Evolutionary conservation across 2,888 invertebrate species (phyloP).

Genomic region (Entomobrya multifasciata): DNA sequence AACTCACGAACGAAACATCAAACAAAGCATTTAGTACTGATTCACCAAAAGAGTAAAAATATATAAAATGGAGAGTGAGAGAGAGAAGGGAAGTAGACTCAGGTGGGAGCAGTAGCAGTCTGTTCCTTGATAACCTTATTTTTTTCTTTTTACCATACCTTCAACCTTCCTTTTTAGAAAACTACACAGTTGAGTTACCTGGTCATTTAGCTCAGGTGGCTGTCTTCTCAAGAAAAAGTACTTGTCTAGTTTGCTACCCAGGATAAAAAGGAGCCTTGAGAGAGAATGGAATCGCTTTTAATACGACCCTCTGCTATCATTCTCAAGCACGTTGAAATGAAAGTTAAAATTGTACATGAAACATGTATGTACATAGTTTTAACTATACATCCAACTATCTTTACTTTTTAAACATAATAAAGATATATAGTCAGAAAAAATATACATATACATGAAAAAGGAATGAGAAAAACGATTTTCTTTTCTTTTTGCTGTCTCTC

Average conservation of each 20-base stretch:
- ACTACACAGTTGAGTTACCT: constrained; percentile 48
- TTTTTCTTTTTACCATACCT: neutral
- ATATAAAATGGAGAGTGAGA: constrained; percentile 1
- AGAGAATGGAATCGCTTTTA: constrained; percentile 53
- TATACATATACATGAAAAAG: neutral
- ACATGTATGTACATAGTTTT: too few relatives aligned
- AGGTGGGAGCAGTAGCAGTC: constrained; percentile 43
- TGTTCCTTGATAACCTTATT: constrained; percentile 42
- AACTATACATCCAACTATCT: neutral
- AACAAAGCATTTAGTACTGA: constrained; percentile 36
- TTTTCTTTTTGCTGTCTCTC: neutral
- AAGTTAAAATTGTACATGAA: constrained; percentile 50
- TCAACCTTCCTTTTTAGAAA: constrained; percentile 2
- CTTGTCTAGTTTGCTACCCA: constrained; percentile 24
- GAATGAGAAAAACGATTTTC: neutral
- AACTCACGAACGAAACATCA: constrained; percentile 51
- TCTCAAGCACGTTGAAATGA: constrained; percentile 60
- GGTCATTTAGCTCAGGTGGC: constrained; percentile 62
- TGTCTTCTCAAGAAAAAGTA: constrained; percentile 48
- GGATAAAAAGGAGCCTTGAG: constrained; percentile 46
- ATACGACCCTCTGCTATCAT: constrained; percentile 57
- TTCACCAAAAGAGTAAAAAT: constrained; percentile 16
- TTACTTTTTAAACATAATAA: constrained; percentile 9
- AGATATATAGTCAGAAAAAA: neutral
- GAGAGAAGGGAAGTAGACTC: constrained; percentile 48